Evolutionary conservation across 2,113 vertebrate species (phyloP).

Genomic region (Eretmochelys imbricata): DNA sequence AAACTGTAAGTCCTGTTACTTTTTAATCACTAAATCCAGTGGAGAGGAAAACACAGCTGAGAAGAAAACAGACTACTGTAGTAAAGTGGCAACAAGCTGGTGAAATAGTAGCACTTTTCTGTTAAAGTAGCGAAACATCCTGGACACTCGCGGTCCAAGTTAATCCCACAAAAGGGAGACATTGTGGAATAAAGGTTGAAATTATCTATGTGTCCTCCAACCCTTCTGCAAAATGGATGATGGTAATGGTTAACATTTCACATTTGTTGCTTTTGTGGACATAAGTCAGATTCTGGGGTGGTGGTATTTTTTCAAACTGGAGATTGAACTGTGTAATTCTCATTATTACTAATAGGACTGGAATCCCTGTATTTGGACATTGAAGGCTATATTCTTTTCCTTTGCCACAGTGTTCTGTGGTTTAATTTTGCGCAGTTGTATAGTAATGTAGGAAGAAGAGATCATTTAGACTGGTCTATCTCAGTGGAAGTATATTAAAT

Average conservation of each 20-base stretch:
- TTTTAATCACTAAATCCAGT: not conserved
- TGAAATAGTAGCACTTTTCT: not conserved
- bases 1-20: slow-evolving; percentile 90
- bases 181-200: rapidly evolving
- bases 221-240: not conserved
- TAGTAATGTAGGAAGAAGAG: not conserved
- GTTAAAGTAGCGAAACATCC: rapidly evolving
- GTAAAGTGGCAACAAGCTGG: not conserved
- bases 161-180: not conserved
- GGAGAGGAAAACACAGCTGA: not conserved
- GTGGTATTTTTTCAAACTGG: not conserved
- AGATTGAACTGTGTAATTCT: not conserved
- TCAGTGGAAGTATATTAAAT: not conserved
- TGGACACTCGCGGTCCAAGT: not conserved
- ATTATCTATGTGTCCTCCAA: rapidly evolving
- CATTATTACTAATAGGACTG: not conserved
- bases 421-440: not conserved
- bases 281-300: not conserved
- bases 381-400: not conserved
- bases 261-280: not conserved
- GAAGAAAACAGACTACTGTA: not conserved
- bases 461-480: not conserved
- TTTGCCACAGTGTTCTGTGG: not conserved
- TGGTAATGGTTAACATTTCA: rapidly evolving
- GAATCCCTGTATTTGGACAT: not conserved